Evolutionary conservation across 2,888 invertebrate species (phyloP).

Genomic region (Acanthacorydalis orientalis): DNA sequence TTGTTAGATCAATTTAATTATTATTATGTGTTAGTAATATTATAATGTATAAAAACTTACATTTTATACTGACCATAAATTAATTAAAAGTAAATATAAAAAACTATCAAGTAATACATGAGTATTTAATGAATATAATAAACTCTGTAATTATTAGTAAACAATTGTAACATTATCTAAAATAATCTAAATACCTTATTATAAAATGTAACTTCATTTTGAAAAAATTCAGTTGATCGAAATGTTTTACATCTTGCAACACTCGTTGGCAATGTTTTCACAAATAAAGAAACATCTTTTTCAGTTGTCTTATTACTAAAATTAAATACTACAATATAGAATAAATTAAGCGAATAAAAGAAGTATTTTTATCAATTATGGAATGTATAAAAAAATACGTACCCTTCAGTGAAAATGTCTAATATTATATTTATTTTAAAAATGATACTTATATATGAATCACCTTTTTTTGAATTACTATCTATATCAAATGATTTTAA

Average conservation of each 20-base stretch:
- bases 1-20: no score
- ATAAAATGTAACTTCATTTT: slow-evolving; percentile 54
- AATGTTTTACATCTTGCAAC: slow-evolving; percentile 43
- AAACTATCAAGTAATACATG: no score
- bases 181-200: slow-evolving; percentile 19
- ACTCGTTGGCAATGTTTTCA: slow-evolving; percentile 50
- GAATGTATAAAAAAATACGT: slow-evolving; percentile 3
- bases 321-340: not conserved
- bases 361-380: no score
- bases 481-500: slow-evolving; percentile 1
- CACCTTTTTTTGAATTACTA: slow-evolving; percentile 34
- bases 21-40: no score
- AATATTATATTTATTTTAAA: slow-evolving; percentile 40
- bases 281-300: slow-evolving; percentile 33
- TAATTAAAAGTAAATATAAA: no score
- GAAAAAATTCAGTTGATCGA: slow-evolving; percentile 47
- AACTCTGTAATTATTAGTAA: no score
- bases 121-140: no score
- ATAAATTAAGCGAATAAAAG: not conserved
- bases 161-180: no score
- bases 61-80: no score
- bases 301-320: slow-evolving; percentile 6
- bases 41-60: no score
- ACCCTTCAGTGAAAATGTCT: slow-evolving; percentile 17
- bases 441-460: slow-evolving; percentile 50